Conservation (phyloP, 2,888 invertebrate species). For the Tinea pellionella region DNA sequence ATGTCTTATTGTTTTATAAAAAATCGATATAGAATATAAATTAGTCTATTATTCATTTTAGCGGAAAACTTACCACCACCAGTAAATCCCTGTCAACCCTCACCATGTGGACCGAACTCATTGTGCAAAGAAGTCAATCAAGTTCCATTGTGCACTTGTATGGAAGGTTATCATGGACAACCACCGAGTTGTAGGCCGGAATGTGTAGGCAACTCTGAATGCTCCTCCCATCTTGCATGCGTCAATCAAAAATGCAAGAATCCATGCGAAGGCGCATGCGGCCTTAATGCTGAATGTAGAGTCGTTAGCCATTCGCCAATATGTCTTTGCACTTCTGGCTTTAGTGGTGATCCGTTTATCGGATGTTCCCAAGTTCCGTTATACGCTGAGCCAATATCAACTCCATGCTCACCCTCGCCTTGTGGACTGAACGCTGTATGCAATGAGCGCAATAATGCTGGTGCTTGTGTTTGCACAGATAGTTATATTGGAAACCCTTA, state of each 20-base stretch:
- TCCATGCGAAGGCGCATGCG: conserved; percentile 80
- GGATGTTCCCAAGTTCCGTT: conserved; percentile 62
- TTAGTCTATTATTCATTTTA: conserved; percentile 28
- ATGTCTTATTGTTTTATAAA: background rate
- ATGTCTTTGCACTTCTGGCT: conserved; percentile 76
- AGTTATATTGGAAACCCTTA: conserved; percentile 84
- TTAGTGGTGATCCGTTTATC: conserved; percentile 81
- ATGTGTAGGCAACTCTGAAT: conserved; percentile 82
- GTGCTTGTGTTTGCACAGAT: conserved; percentile 76
- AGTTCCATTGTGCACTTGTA: conserved; percentile 80
- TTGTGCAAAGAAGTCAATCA: conserved; percentile 77
- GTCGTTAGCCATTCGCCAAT: conserved; percentile 83
- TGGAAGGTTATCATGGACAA: conserved; percentile 74
- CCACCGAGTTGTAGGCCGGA: conserved; percentile 84
- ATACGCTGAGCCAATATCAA: conserved; percentile 41
- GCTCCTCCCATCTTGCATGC: conserved; percentile 75
- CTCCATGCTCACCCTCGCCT: conserved; percentile 72
- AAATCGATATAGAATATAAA: no score
- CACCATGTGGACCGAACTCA: conserved; percentile 84
- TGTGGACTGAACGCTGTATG: conserved; percentile 76
- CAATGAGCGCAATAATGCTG: conserved; percentile 68
- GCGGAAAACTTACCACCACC: conserved; percentile 60
- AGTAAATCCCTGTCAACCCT: conserved; percentile 77
- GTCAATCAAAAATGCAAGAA: conserved; percentile 81
- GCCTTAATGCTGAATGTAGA: conserved; percentile 78